Evolutionary conservation across 1,140 invertebrate species (phyloP).

Genomic region (Drosophila lini): DNA sequence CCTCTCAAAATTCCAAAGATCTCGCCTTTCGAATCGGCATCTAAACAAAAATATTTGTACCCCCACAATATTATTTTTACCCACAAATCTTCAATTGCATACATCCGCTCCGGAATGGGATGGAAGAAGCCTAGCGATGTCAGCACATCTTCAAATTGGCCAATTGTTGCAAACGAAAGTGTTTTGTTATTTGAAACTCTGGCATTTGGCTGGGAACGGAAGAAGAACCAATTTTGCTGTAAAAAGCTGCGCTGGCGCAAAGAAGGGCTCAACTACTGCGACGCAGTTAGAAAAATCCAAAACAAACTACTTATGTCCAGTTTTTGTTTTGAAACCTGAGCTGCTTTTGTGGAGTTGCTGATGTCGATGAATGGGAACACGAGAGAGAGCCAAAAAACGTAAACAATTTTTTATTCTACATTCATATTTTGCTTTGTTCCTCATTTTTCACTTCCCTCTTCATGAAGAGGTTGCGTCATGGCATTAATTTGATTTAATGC

Average conservation of each 20-base stretch:
- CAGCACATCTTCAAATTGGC: constrained; percentile 30
- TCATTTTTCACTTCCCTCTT: constrained; percentile 17
- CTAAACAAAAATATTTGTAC: constrained; percentile 12
- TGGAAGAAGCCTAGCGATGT: constrained; percentile 9
- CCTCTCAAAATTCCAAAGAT: background rate
- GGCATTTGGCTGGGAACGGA: constrained; percentile 31
- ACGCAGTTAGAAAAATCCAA: constrained; percentile 55
- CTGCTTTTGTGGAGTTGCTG: constrained; percentile 21
- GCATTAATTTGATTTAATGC: constrained; percentile 43
- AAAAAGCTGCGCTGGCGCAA: constrained; percentile 60
- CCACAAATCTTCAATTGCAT: constrained; percentile 60
- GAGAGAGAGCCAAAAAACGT: constrained; percentile 44
- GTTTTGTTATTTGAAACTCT: constrained; percentile 49
- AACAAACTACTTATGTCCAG: constrained; percentile 64
- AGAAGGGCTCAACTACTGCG: constrained; percentile 41
- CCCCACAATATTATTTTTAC: constrained; percentile 33
- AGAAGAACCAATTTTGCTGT: background rate
- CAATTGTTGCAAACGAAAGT: constrained; percentile 55
- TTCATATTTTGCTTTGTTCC: constrained; percentile 1
- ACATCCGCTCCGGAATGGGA: constrained; percentile 46
- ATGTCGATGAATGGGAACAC: constrained; percentile 33
- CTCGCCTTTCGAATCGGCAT: background rate
- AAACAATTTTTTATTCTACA: constrained; percentile 53
- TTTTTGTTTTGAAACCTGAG: constrained; percentile 73
- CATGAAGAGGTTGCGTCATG: constrained; percentile 62